These are phyloP conservation scores for Trissoscelio sp. DNA, from an alignment of 2,888 invertebrate genomes.

Conservation along the genomic window DNA sequence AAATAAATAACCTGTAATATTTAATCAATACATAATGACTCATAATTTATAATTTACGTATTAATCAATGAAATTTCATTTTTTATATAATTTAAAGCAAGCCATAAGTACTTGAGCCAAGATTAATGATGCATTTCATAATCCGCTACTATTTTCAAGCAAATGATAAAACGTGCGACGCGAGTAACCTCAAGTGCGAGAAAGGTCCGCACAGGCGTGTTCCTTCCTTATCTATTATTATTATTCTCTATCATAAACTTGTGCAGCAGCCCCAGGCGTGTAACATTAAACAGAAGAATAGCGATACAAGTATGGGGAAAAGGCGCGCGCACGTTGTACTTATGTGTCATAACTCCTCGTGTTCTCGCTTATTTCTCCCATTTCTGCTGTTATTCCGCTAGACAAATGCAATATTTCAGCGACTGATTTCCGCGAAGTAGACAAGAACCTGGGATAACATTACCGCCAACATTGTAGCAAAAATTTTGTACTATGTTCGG, in stretches of 20 bases:
- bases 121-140: too few species aligned
- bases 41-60: too few species aligned
- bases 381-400: conserved; percentile 29
- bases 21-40: too few species aligned
- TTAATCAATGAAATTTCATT: too few species aligned
- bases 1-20: too few species aligned
- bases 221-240: conserved; percentile 34
- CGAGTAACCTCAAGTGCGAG: conserved; percentile 6
- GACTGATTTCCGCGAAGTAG: conserved; percentile 27
- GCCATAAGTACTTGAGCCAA: too few species aligned
- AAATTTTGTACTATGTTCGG: not conserved
- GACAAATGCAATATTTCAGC: conserved; percentile 38
- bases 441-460: conserved; percentile 10
- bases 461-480: conserved; percentile 1
- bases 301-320: conserved; percentile 41
- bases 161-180: not conserved
- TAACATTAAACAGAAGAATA: conserved; percentile 43
- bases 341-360: conserved; percentile 43
- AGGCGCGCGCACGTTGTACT: conserved; percentile 35
- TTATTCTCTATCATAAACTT: conserved; percentile 36
- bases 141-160: too few species aligned
- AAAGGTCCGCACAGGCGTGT: conserved; percentile 20
- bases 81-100: too few species aligned
- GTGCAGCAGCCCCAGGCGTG: not conserved
- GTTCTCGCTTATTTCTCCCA: conserved; percentile 36